Evolutionary conservation across 2,113 vertebrate species (phyloP).

Genomic region (Colossoma macropomum): DNA sequence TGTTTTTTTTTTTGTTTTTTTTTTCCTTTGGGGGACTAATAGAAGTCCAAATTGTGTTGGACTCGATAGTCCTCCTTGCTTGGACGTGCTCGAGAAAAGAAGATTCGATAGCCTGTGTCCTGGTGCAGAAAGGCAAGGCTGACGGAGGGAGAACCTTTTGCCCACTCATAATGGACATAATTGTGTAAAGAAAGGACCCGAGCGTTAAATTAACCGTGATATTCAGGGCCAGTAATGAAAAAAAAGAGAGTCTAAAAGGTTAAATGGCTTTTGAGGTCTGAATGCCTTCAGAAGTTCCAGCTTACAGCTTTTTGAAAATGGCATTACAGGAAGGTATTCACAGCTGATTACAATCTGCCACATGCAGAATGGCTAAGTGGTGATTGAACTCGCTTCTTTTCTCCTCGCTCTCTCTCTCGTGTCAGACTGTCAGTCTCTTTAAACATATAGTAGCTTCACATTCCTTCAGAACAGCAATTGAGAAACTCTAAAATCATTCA

Average conservation of each 20-base stretch:
- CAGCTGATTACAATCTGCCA: conserved; percentile 27
- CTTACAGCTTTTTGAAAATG: background rate
- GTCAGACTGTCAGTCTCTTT: background rate
- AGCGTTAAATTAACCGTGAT: conserved; percentile 4
- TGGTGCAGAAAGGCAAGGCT: conserved; percentile 8
- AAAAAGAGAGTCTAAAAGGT: background rate
- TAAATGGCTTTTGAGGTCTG: conserved; percentile 16
- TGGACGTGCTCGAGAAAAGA: conserved; percentile 2
- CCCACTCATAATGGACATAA: conserved; percentile 12
- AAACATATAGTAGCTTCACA: background rate
- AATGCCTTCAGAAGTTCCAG: background rate
- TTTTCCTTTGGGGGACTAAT: background rate
- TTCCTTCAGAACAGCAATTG: too few species aligned
- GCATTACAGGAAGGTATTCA: conserved; percentile 4
- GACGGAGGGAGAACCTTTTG: conserved; percentile 6
- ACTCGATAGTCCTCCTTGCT: conserved; percentile 6
- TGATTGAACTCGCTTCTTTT: background rate
- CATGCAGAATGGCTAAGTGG: background rate
- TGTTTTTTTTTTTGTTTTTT: background rate
- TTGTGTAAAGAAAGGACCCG: conserved; percentile 11
- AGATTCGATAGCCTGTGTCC: background rate
- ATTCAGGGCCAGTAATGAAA: conserved; percentile 1
- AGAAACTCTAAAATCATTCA: too few species aligned
- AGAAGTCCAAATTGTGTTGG: conserved; percentile 21
- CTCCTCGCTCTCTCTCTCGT: background rate